Conservation (phyloP, 2,113 vertebrate species). For the Semnornis frantzii region DNA sequence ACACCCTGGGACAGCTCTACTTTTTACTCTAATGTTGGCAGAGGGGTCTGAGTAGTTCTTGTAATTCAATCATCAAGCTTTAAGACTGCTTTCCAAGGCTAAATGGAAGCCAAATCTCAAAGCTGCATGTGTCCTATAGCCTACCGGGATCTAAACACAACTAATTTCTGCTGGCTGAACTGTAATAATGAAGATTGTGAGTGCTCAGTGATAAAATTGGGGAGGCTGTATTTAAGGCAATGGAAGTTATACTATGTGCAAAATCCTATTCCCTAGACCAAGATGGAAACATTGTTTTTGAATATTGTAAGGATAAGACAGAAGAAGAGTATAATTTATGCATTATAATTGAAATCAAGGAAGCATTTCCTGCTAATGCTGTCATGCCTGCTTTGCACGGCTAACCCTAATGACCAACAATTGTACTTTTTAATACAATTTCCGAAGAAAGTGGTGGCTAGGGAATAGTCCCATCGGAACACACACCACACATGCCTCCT, state of each 20-base stretch:
- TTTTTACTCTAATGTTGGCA: slow-evolving; percentile 20
- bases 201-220: slow-evolving; percentile 47
- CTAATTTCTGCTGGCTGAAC: slow-evolving; percentile 59
- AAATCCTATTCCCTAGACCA: slow-evolving; percentile 45
- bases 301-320: slow-evolving; percentile 6
- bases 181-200: slow-evolving; percentile 57
- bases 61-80: slow-evolving; percentile 5
- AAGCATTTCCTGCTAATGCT: slow-evolving; percentile 63
- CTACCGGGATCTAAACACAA: slow-evolving; percentile 55
- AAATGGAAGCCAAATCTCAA: slow-evolving; percentile 6
- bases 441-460: slow-evolving; percentile 1
- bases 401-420: slow-evolving; percentile 69
- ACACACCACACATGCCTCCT: slow-evolving; percentile 27
- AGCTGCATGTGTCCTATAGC: neutral
- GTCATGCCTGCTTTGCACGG: slow-evolving; percentile 47
- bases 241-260: slow-evolving; percentile 43
- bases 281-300: slow-evolving; percentile 7
- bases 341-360: slow-evolving; percentile 60
- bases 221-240: slow-evolving; percentile 13
- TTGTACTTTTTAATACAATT: slow-evolving; percentile 55
- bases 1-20: slow-evolving; percentile 1
- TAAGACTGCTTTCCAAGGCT: neutral
- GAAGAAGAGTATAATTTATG: slow-evolving; percentile 43
- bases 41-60: slow-evolving; percentile 9
- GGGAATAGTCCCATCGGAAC: slow-evolving; percentile 34